Percentiles rank a stretch among this genome's conserved stretches.
These are phyloP conservation scores for Eumacrocentrus americanus DNA, from an alignment of 2,888 invertebrate genomes.

Conservation along the genomic window DNA sequence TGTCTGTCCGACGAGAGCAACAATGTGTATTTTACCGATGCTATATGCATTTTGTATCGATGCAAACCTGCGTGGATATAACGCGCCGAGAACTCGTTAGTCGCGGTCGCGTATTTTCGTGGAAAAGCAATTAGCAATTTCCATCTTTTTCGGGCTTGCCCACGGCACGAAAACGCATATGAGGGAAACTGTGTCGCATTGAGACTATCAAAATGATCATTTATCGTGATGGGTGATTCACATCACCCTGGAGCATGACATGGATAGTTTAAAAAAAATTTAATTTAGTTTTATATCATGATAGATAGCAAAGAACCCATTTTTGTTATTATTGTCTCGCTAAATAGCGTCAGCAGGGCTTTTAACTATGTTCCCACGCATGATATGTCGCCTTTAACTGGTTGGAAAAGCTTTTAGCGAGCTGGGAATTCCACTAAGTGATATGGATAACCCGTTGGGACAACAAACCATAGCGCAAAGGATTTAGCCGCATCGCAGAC, in stretches of 20 bases:
- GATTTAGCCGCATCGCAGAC: constrained; percentile 2
- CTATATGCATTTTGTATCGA: constrained; percentile 17
- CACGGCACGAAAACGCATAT: background rate
- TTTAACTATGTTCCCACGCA: constrained; percentile 3
- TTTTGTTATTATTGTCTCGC: background rate
- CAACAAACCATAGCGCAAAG: constrained; percentile 38
- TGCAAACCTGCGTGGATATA: constrained; percentile 21
- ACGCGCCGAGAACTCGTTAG: constrained; percentile 21
- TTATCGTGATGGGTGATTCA: background rate
- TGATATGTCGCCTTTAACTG: background rate
- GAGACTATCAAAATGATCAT: background rate
- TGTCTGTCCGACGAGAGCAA: constrained; percentile 29
- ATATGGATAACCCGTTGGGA: constrained; percentile 50
- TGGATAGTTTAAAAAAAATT: background rate
- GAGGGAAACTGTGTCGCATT: background rate
- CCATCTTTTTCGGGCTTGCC: constrained; percentile 41
- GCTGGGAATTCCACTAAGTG: constrained; percentile 49
- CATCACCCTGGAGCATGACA: background rate
- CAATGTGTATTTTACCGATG: too few species aligned
- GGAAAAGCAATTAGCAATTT: constrained; percentile 54
- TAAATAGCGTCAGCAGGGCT: background rate
- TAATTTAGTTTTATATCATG: background rate
- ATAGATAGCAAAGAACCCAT: background rate
- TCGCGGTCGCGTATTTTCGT: constrained; percentile 27
- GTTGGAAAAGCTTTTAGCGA: constrained; percentile 20